Conservation (phyloP, 2,888 invertebrate species). For the Aproaerema taeniolella region DNA sequence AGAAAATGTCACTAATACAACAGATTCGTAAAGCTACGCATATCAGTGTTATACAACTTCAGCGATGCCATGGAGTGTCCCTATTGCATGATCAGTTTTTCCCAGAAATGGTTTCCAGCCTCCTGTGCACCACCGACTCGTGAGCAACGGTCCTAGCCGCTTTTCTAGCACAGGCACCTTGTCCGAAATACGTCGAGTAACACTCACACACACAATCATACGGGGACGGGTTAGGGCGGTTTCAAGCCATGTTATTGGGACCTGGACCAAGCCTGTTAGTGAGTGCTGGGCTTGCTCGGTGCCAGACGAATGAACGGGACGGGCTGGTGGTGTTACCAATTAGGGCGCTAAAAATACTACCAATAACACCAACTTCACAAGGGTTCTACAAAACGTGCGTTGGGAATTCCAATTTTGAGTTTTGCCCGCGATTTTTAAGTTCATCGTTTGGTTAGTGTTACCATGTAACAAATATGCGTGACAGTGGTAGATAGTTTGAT, state of each 20-base stretch:
- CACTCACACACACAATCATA: constrained; percentile 70
- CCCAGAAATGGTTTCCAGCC: not conserved
- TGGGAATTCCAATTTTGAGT: too few relatives aligned
- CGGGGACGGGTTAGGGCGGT: constrained; percentile 42
- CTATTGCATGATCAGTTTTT: too few relatives aligned
- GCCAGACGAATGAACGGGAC: constrained; percentile 13
- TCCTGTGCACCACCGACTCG: constrained; percentile 29
- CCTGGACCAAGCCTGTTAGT: constrained; percentile 18
- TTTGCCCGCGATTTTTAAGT: too few relatives aligned
- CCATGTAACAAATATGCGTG: too few relatives aligned
- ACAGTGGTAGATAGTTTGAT: too few relatives aligned
- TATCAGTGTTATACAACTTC: too few relatives aligned
- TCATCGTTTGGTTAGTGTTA: too few relatives aligned
- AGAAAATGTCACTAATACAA: too few relatives aligned
- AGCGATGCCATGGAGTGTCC: too few relatives aligned
- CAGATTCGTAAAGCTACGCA: too few relatives aligned
- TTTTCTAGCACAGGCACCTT: constrained; percentile 73
- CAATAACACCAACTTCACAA: too few relatives aligned
- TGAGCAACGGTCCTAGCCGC: constrained; percentile 61
- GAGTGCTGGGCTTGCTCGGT: constrained; percentile 17
- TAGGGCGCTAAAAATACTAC: not conserved
- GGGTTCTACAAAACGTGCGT: too few relatives aligned
- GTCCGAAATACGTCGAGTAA: constrained; percentile 45
- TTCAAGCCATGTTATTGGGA: constrained; percentile 19
- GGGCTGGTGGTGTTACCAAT: constrained; percentile 10